Percentiles rank a stretch among this genome's conserved stretches.
Evolutionary conservation across 2,797 vertebrate species (phyloP).

Genomic region (Bovichtus diacanthus): DNA sequence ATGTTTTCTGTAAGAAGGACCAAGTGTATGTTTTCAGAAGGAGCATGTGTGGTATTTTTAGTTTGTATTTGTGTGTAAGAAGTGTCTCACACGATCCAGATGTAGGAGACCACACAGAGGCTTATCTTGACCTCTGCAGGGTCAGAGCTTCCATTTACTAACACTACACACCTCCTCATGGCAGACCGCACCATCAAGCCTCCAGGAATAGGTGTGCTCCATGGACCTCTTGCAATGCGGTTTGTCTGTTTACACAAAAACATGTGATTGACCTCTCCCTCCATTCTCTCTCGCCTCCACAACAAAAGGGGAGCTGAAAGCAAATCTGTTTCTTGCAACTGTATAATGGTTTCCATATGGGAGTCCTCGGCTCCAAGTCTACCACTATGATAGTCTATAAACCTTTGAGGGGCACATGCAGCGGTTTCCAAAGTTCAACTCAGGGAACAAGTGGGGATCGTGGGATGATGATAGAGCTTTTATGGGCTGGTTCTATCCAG

Average conservation of each 20-base stretch:
- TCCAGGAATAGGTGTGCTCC: conserved; percentile 3
- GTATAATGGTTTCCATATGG: conserved; percentile 69
- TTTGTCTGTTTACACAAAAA: conserved; percentile 28
- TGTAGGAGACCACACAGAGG: conserved; percentile 68
- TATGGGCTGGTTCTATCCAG: conserved; percentile 23
- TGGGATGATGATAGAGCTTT: conserved; percentile 41
- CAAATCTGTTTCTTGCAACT: conserved; percentile 74
- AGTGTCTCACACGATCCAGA: conserved; percentile 62
- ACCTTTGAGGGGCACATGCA: conserved; percentile 58
- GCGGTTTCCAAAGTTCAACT: conserved; percentile 46
- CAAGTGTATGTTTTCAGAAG: neutral
- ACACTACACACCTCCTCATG: neutral
- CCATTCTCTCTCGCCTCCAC: conserved; percentile 34
- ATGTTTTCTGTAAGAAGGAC: neutral
- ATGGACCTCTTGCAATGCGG: neutral
- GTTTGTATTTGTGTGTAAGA: conserved; percentile 33
- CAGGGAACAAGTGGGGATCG: conserved; percentile 36
- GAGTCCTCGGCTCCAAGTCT: conserved; percentile 21
- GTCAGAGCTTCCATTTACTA: conserved; percentile 18
- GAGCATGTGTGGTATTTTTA: conserved; percentile 36
- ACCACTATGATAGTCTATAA: conserved; percentile 30
- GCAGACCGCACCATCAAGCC: neutral
- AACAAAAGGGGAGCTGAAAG: conserved; percentile 58
- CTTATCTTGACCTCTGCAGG: conserved; percentile 43
- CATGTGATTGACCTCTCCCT: conserved; percentile 45